These are phyloP conservation scores for Conistra vaccinii DNA, from an alignment of 2,888 invertebrate genomes.

Conservation along the genomic window DNA sequence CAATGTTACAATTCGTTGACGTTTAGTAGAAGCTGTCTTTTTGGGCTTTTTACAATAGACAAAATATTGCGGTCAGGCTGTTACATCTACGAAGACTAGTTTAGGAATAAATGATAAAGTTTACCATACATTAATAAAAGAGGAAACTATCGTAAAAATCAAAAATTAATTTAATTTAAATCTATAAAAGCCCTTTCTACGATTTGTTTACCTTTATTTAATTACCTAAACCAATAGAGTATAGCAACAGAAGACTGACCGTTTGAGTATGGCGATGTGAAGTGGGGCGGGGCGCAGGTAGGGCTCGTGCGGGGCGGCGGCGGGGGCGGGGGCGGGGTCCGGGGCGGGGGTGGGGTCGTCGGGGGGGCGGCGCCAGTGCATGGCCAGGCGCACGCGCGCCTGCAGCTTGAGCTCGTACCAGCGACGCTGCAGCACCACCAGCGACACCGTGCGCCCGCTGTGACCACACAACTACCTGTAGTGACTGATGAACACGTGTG, in stretches of 20 bases:
- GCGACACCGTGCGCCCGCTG: slow-evolving; percentile 57
- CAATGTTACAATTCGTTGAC: too few relatives aligned
- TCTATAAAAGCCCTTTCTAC: too few relatives aligned
- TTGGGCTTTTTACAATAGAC: too few relatives aligned
- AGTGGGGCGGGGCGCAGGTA: slow-evolving; percentile 25
- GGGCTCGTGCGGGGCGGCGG: neutral
- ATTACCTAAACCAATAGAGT: too few relatives aligned
- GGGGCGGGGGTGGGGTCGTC: neutral
- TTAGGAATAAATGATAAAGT: too few relatives aligned
- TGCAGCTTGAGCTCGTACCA: slow-evolving; percentile 73
- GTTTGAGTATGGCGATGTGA: slow-evolving; percentile 58
- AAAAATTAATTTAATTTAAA: too few relatives aligned
- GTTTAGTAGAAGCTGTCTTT: too few relatives aligned
- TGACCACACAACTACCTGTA: slow-evolving; percentile 4
- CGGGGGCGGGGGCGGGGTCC: neutral
- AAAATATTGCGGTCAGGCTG: too few relatives aligned
- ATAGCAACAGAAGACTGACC: slow-evolving; percentile 33
- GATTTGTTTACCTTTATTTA: too few relatives aligned
- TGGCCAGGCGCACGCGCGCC: slow-evolving; percentile 49
- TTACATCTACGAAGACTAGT: too few relatives aligned
- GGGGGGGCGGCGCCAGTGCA: slow-evolving; percentile 34
- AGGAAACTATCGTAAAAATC: too few relatives aligned
- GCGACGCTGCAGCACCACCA: slow-evolving; percentile 73
- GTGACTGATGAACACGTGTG: neutral
- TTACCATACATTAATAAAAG: too few relatives aligned